Conservation (phyloP, 2,797 vertebrate species). For the Selene dorsalis region DNA sequence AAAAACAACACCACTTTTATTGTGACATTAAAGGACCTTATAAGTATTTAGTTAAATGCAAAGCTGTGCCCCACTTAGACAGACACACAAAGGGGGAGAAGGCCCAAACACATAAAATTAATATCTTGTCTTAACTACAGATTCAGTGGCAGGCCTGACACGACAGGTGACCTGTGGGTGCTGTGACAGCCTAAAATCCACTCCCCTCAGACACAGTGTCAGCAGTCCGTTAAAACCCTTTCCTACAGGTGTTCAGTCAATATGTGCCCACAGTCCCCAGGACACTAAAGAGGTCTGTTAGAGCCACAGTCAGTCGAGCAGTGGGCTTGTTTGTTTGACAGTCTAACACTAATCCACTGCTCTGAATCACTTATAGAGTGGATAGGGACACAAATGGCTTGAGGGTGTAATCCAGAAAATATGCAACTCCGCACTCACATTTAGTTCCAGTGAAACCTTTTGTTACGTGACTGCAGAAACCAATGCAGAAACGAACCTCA, state of each 20-base stretch:
- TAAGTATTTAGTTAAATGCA: not conserved
- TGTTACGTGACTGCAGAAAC: constrained; percentile 26
- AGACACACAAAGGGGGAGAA: no score
- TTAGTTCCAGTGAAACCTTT: constrained; percentile 42
- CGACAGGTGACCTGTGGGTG: constrained; percentile 40
- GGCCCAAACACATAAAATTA: not conserved
- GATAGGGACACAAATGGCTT: constrained; percentile 42
- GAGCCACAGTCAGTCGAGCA: constrained; percentile 44
- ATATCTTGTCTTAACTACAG: not conserved
- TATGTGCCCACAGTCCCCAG: constrained; percentile 61
- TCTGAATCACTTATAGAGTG: constrained; percentile 53
- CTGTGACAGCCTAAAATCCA: constrained; percentile 47
- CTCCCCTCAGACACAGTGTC: constrained; percentile 41
- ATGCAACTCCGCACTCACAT: constrained; percentile 56
- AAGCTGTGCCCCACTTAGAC: not conserved
- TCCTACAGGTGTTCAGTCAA: constrained; percentile 67
- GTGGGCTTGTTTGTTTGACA: constrained; percentile 73
- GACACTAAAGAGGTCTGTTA: constrained; percentile 57
- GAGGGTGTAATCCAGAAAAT: constrained; percentile 57
- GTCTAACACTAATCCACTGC: constrained; percentile 76
- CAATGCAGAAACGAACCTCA: not conserved
- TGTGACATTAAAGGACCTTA: not conserved
- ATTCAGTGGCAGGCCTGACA: constrained; percentile 8
- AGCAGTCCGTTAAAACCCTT: constrained; percentile 56
- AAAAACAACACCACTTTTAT: no score